Conservation (phyloP, 2,797 vertebrate genomes). For the Thaleichthys pacificus region DNA sequence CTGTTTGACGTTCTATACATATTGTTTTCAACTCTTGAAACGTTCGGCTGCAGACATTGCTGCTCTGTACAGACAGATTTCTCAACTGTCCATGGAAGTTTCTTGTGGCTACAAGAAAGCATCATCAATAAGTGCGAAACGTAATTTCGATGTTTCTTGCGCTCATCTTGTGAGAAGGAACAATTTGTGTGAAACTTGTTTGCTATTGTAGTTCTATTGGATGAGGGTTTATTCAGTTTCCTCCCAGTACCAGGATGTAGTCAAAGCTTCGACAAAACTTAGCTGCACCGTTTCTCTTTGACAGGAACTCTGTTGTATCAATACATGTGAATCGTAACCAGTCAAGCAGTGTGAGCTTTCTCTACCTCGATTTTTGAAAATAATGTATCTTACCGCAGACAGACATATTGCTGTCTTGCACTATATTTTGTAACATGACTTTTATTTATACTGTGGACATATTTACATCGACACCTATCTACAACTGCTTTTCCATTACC, state of each 20-base stretch:
- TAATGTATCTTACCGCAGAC: conserved; percentile 50
- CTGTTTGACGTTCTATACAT: conserved; percentile 19
- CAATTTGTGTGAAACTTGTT: too few relatives aligned
- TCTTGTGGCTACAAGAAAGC: neutral
- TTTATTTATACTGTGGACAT: conserved; percentile 59
- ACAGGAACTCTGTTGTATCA: conserved; percentile 20
- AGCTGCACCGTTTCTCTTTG: conserved; percentile 23
- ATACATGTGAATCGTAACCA: conserved; percentile 46
- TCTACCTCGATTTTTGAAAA: conserved; percentile 72
- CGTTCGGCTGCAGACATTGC: neutral
- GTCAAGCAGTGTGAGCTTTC: conserved; percentile 61
- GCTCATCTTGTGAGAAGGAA: too few relatives aligned
- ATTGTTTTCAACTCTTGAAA: conserved; percentile 17
- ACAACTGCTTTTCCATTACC: conserved; percentile 33
- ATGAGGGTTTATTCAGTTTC: conserved; percentile 4
- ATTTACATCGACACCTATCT: conserved; percentile 10
- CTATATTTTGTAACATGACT: conserved; percentile 54
- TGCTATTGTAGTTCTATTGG: neutral
- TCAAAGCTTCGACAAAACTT: conserved; percentile 15
- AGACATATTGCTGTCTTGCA: conserved; percentile 41
- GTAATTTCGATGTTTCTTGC: too few relatives aligned
- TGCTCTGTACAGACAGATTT: conserved; percentile 11
- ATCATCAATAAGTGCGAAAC: neutral
- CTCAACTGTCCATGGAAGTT: neutral
- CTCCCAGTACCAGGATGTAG: conserved; percentile 29